Base-by-base conservation (phyloP, 2,888 invertebrate genomes). In the Vannuccia rotundouncinata region DNA sequence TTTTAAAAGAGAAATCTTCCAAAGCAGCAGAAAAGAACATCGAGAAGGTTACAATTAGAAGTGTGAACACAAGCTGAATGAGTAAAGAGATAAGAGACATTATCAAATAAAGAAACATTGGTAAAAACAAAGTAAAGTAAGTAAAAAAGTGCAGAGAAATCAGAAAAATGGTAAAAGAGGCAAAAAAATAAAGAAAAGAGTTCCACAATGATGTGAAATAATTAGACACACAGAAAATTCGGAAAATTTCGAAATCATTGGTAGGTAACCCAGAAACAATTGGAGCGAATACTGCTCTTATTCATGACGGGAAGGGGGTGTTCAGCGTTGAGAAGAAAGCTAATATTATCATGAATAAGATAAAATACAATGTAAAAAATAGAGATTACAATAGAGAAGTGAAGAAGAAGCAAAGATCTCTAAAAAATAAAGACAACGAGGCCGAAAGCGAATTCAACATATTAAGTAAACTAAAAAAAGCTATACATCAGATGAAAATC, bases 371-470 rank as follows among this genome's bases (percentile, higher is more conserved):
- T 13, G 22, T 2, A 66, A 22, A 66, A 66, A 27, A 66, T 22
- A 66, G 66, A 66, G 66, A 66, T 22, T 13, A 22, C 66, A 66
- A 66, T 27, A 66, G 66, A 66, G 66, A 66, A 22, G 66, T 66
- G 25, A 66, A 66, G 22, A 66, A 66, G 22, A 13, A 66, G 22
- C 66, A 22, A 13, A 66, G 22, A 5, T 13, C 5, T n/a, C 10
- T 66, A 13, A 66, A 66, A 22, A 22, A 66, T 5, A 27, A 66
- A 66, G 66, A 66, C 22, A 66, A 2, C 25, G 10, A 66, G 22
- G 66, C 66, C 2, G 66, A 13, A 5, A 5, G 22, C 2, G 5
- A 13, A 27, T 66, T 13, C 22, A 45, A 45, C 45, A 45, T 5
- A 17, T n/a, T n/a, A n/a, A 45, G 45, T 45, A 17, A 45, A 45